Evolutionary conservation across 2,888 invertebrate genomes (phyloP), one percentile per base, ranked within the genome.

Genomic region (Machimus rusticus): DNA sequence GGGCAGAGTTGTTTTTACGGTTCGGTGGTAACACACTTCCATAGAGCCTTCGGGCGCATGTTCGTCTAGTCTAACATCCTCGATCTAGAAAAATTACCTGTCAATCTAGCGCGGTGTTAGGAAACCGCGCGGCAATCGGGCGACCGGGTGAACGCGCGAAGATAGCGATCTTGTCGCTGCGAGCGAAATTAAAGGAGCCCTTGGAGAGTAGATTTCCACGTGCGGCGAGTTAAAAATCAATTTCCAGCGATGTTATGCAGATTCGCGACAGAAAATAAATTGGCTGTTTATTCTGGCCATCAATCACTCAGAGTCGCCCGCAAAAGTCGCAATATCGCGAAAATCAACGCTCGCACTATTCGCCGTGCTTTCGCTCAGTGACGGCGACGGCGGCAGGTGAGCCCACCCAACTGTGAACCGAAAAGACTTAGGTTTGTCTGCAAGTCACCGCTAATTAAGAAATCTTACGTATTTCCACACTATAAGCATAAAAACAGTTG

Each of bases 361-460:
- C n/a, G 12, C 14, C 0, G 19, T 66, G 66, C 66, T 28, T 66
- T 66, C 66, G 66, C 66, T 28, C 9, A 57, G 51, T 51, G 51
- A n/a, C 51, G 57, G 57, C 55, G 23, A 1, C 43, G 43, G 8
- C 3, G 9, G 55, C 8, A n/a, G 14, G 19, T 23, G 23, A 23
- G 14, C 66, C 23, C 66, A 28, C 66, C 66, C 66, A 66, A 23
- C 66, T 66, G 66, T 66, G 66, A 66, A 66, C 66, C 28, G 57
- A 66, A 66, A 66, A 66, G 55, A 4, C 28, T 23, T 66, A 66
- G 66, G 66, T 78, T 78, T 78, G 43, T 23, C n/a, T 78, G 78
- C 78, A 78, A 78, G 78, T 78, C 78, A 78, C 43, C 78, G 39
- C 78, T 78, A 78, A 78, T 78, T 78, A 78, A 78, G 78, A 43